Percentiles rank a stretch among this genome's conserved stretches.
Conservation (phyloP, 2,888 invertebrate genomes). For the Phortica okadai region DNA sequence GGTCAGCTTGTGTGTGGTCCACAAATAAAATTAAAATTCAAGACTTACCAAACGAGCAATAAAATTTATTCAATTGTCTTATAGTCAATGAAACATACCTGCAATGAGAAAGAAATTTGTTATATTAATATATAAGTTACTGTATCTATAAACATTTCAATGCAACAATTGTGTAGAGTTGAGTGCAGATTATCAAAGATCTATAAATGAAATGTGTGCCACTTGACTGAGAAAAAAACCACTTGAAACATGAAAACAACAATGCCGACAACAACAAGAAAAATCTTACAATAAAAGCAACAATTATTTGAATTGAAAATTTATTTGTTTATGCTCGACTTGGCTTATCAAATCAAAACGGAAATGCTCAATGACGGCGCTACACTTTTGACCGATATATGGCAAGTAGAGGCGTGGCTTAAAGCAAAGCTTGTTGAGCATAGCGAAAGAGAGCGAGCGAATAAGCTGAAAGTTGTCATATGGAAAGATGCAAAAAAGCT, state of each 20-base stretch:
- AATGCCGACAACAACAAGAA: not conserved
- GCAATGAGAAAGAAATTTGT: constrained; percentile 6
- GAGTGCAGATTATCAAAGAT: too few species aligned
- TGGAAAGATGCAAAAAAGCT: not conserved
- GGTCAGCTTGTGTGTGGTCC: too few species aligned
- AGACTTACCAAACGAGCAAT: not conserved
- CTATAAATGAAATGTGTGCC: too few species aligned
- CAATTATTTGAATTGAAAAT: constrained; percentile 6
- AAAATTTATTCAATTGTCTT: not conserved
- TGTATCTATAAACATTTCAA: too few species aligned
- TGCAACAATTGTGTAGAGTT: too few species aligned
- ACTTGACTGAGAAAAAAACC: not conserved
- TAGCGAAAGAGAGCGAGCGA: too few species aligned
- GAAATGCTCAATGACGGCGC: constrained; percentile 61
- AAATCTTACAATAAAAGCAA: constrained; percentile 5
- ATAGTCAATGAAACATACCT: constrained; percentile 4
- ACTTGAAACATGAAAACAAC: not conserved
- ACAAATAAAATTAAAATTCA: not conserved
- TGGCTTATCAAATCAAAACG: constrained; percentile 56
- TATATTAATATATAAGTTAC: not conserved
- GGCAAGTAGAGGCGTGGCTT: too few species aligned
- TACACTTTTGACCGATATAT: constrained; percentile 31
- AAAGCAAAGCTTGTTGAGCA: too few species aligned
- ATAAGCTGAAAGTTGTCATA: not conserved
- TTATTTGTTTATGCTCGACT: not conserved